These are phyloP conservation scores for Dryocosmus kuriphilus DNA, from an alignment of 2,888 invertebrate genomes.

Conservation along the genomic window DNA sequence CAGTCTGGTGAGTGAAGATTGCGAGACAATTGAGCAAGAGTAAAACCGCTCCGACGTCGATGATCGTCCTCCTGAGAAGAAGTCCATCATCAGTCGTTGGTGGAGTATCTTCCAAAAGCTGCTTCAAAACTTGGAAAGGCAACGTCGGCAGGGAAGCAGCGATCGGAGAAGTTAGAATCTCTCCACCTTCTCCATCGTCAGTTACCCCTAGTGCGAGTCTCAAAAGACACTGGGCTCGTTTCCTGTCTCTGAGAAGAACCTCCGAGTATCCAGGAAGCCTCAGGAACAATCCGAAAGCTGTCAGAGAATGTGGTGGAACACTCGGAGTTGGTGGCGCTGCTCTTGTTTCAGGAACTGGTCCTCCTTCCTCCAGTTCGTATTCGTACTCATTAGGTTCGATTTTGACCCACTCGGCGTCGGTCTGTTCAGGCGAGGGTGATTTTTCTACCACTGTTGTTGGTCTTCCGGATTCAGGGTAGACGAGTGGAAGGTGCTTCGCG, in stretches of 20 bases:
- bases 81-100: constrained; percentile 88
- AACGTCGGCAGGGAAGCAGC: constrained; percentile 85
- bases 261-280: constrained; percentile 94
- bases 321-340: constrained; percentile 80
- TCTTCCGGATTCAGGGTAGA: constrained; percentile 86
- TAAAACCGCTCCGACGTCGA: constrained; percentile 91
- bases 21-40: constrained; percentile 92
- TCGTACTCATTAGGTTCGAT: constrained; percentile 81
- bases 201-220: constrained; percentile 93
- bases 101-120: constrained; percentile 87
- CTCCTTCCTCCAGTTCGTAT: constrained; percentile 81
- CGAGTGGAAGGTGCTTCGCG: constrained; percentile 92
- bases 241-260: constrained; percentile 89
- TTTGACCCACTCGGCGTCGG: constrained; percentile 83
- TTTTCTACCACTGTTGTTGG: constrained; percentile 82
- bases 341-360: constrained; percentile 77
- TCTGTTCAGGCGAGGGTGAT: constrained; percentile 79
- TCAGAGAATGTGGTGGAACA: constrained; percentile 92
- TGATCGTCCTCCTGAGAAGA: constrained; percentile 86
- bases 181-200: constrained; percentile 93
- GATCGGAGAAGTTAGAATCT: constrained; percentile 85
- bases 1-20: constrained; percentile 90
- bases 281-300: constrained; percentile 93
- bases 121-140: constrained; percentile 87
- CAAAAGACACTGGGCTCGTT: constrained; percentile 91